These are phyloP conservation scores for Lathronympha strigana DNA, from an alignment of 2,888 invertebrate genomes.

Conservation along the genomic window DNA sequence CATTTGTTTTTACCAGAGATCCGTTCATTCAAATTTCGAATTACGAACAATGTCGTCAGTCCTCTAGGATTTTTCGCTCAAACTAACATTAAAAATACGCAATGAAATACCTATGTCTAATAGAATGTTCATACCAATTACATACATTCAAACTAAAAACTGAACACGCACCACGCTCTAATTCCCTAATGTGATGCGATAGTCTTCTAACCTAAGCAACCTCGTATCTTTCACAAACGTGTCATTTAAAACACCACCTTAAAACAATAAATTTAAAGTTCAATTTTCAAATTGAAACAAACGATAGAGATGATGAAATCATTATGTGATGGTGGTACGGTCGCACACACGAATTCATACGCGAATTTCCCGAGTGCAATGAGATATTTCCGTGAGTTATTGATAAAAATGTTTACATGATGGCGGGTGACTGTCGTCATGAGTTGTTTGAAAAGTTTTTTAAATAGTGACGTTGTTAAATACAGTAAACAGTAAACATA, in stretches of 20 bases:
- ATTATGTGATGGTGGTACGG: slow-evolving; percentile 6
- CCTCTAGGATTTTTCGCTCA: too few relatives aligned
- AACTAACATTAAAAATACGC: too few relatives aligned
- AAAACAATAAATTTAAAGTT: background rate
- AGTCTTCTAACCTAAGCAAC: slow-evolving; percentile 15
- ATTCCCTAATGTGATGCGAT: slow-evolving; percentile 47
- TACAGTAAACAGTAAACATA: background rate
- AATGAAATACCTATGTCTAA: slow-evolving; percentile 6
- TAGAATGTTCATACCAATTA: slow-evolving; percentile 26
- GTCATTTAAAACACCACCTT: background rate
- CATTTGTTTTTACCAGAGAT: too few relatives aligned
- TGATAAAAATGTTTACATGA: slow-evolving; percentile 25
- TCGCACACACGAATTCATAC: slow-evolving; percentile 15
- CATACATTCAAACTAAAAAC: slow-evolving; percentile 42
- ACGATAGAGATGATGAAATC: background rate
- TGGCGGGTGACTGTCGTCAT: background rate
- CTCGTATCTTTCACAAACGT: slow-evolving; percentile 3
- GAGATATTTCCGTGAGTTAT: slow-evolving; percentile 15
- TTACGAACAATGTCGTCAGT: too few relatives aligned
- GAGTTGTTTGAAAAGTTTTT: background rate
- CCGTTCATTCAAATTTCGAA: too few relatives aligned
- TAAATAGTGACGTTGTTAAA: background rate
- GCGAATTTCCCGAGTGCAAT: slow-evolving; percentile 17
- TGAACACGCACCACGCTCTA: slow-evolving; percentile 46
- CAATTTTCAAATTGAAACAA: background rate